Evolutionary conservation across 2,888 invertebrate species (phyloP).

Genomic region (Sthenelais limicola): DNA sequence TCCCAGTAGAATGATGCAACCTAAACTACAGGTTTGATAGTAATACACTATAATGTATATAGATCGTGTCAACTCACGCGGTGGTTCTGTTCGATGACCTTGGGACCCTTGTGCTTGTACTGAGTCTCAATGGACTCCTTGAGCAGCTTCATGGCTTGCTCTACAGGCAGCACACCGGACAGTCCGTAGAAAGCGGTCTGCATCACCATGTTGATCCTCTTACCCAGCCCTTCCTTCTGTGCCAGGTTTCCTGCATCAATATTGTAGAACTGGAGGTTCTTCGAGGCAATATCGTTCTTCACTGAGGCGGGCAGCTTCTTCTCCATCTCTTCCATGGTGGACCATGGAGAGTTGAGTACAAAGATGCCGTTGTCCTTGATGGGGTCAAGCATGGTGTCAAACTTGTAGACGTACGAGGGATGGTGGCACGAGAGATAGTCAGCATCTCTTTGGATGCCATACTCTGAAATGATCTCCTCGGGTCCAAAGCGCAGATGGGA

Average conservation of each 20-base stretch:
- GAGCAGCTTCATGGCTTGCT: slow-evolving; percentile 51
- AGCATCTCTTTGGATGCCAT: slow-evolving; percentile 49
- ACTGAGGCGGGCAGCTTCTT: slow-evolving; percentile 50
- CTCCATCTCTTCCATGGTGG: slow-evolving; percentile 49
- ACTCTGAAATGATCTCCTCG: slow-evolving; percentile 50
- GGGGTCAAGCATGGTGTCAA: slow-evolving; percentile 52
- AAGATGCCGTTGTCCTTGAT: slow-evolving; percentile 51
- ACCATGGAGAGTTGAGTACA: slow-evolving; percentile 54
- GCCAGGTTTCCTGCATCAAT: slow-evolving; percentile 51
- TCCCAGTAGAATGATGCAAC: too few species aligned
- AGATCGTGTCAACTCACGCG: slow-evolving; percentile 45
- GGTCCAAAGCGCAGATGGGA: slow-evolving; percentile 54
- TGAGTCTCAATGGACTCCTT: slow-evolving; percentile 50
- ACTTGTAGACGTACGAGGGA: slow-evolving; percentile 53
- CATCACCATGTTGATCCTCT: slow-evolving; percentile 54
- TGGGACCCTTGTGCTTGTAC: slow-evolving; percentile 53
- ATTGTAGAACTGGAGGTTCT: slow-evolving; percentile 52
- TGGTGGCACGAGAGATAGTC: slow-evolving; percentile 50
- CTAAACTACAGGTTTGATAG: too few species aligned
- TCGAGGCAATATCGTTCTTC: slow-evolving; percentile 50
- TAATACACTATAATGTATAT: too few species aligned
- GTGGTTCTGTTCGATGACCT: slow-evolving; percentile 51
- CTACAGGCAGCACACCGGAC: slow-evolving; percentile 50
- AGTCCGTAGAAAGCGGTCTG: slow-evolving; percentile 50
- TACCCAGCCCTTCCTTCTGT: slow-evolving; percentile 50